Percentiles rank a stretch among this genome's conserved stretches.
Conservation (phyloP, 2,797 vertebrate species). For the Okamejei kenojei region DNA sequence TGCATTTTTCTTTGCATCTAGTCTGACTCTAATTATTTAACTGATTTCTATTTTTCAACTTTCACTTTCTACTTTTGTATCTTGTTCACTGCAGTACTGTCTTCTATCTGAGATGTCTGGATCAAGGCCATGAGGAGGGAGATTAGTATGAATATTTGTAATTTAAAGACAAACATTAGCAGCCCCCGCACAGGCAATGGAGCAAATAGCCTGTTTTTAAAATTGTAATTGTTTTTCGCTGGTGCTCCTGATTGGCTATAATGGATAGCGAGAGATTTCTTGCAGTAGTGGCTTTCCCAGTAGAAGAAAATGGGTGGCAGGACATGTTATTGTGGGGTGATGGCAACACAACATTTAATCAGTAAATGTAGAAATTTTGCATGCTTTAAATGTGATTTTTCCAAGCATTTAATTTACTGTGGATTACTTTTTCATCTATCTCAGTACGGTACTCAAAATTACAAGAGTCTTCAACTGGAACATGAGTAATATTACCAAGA, state of each 20-base stretch:
- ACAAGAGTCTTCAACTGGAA: not conserved
- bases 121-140: not conserved
- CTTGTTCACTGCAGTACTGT: not conserved
- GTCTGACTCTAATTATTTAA: not conserved
- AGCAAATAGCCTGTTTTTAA: not conserved
- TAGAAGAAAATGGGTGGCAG: not conserved
- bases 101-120: not conserved
- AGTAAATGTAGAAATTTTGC: not conserved
- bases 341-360: not conserved
- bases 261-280: not conserved
- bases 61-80: not conserved
- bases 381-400: not conserved
- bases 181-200: not conserved
- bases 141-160: not conserved
- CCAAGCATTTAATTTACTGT: not conserved
- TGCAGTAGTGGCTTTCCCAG: not conserved
- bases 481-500: not conserved
- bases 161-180: not conserved
- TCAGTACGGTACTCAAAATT: not conserved
- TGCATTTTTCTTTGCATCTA: not conserved
- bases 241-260: not conserved
- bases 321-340: not conserved
- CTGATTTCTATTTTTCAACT: not conserved
- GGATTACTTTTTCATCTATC: not conserved
- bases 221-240: not conserved